These are phyloP conservation scores for Acipenser transmontanus DNA, from an alignment of 2,797 vertebrate species.

Conservation along the genomic window DNA sequence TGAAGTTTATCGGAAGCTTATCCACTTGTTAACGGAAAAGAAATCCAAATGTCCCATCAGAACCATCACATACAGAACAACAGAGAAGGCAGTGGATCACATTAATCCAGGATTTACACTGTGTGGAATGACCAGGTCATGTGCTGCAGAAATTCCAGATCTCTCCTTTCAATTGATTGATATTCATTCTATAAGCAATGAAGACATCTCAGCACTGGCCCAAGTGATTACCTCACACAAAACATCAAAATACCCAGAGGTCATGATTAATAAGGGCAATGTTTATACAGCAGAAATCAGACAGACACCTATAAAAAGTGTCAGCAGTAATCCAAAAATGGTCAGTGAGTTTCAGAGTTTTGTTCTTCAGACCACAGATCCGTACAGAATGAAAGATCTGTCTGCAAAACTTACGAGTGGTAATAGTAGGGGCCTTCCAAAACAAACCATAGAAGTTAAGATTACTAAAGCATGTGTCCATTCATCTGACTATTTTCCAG, in stretches of 20 bases:
- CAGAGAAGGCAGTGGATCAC: constrained; percentile 58
- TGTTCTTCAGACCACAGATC: constrained; percentile 61
- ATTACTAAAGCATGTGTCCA: constrained; percentile 68
- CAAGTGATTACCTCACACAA: constrained; percentile 51
- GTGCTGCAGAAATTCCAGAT: constrained; percentile 54
- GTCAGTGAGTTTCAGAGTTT: constrained; percentile 32
- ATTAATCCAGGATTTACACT: constrained; percentile 70
- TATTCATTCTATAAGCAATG: constrained; percentile 52
- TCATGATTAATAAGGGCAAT: constrained; percentile 62
- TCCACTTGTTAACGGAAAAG: constrained; percentile 58
- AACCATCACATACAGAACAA: constrained; percentile 69
- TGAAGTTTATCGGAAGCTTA: constrained; percentile 63
- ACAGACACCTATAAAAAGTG: constrained; percentile 35
- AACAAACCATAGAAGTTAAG: constrained; percentile 56
- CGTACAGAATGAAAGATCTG: constrained; percentile 49
- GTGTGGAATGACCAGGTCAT: constrained; percentile 68
- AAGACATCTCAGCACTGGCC: constrained; percentile 60
- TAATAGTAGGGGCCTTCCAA: constrained; percentile 7
- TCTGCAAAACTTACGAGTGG: constrained; percentile 43
- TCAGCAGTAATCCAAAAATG: constrained; percentile 14
- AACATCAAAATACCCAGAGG: constrained; percentile 57
- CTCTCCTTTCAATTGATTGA: constrained; percentile 62
- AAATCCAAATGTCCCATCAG: constrained; percentile 36
- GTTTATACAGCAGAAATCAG: constrained; percentile 48
- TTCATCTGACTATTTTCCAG: constrained; percentile 76